phyloP scores from a whole-genome alignment of 2,797 vertebrate species.

The Erpetoichthys calabaricus region DNA sequence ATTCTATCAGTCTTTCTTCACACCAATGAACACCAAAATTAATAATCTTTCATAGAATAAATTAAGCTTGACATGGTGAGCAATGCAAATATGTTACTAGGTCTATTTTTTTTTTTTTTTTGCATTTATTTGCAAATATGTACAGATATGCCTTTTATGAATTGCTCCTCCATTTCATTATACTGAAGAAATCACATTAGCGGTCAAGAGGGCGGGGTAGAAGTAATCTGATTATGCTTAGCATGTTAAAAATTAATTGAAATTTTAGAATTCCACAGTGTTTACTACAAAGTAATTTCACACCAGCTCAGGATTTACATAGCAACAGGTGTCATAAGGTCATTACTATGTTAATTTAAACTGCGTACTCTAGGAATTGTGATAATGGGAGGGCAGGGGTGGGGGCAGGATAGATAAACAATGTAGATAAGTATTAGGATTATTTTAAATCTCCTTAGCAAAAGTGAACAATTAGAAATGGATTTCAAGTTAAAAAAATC shows the following conservation, averaged over 20 bases:
- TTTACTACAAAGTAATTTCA: slow-evolving; percentile 63
- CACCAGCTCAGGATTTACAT: slow-evolving; percentile 56
- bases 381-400: slow-evolving; percentile 8
- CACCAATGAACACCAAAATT: slow-evolving; percentile 31
- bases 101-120: slow-evolving; percentile 46
- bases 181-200: slow-evolving; percentile 43
- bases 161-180: slow-evolving; percentile 51
- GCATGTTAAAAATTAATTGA: slow-evolving; percentile 63
- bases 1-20: slow-evolving; percentile 15
- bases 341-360: slow-evolving; percentile 58
- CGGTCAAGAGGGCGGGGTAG: slow-evolving; percentile 44
- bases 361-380: slow-evolving; percentile 27
- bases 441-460: no score
- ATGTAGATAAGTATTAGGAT: neutral
- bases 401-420: neutral
- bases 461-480: no score
- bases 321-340: slow-evolving; percentile 50
- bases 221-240: slow-evolving; percentile 56
- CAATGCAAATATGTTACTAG: slow-evolving; percentile 28
- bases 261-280: slow-evolving; percentile 52
- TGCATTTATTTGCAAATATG: slow-evolving; percentile 51
- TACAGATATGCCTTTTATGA: slow-evolving; percentile 50
- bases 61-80: slow-evolving; percentile 22
- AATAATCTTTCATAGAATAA: slow-evolving; percentile 27
- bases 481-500: no score